These are phyloP conservation scores for Platyscapa corneri DNA, from an alignment of 1,140 invertebrate genomes.

Conservation along the genomic window DNA sequence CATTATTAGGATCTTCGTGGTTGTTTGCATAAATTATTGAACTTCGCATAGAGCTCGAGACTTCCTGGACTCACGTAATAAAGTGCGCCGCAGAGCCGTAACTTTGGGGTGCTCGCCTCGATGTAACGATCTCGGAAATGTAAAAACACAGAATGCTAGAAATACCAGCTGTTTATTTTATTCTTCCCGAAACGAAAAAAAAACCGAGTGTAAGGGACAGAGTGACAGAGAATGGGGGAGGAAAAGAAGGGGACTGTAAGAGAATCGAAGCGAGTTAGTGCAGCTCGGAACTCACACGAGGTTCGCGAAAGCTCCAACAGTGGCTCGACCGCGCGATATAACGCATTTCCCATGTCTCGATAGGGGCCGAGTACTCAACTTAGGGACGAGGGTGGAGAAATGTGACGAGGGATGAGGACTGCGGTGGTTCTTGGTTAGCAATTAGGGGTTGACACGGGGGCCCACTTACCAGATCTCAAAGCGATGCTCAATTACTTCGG, in stretches of 20 bases:
- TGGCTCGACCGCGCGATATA: conserved; percentile 54
- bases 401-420: conserved; percentile 49
- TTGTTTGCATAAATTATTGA: conserved; percentile 40
- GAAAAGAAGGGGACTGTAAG: neutral
- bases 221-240: neutral
- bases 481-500: conserved; percentile 62
- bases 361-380: conserved; percentile 56
- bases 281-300: neutral
- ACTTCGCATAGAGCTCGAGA: neutral
- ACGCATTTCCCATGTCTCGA: conserved; percentile 63
- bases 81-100: neutral
- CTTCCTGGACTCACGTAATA: conserved; percentile 24
- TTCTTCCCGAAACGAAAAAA: neutral
- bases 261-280: neutral
- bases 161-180: conserved; percentile 9
- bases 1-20: neutral
- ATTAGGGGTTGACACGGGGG: conserved; percentile 65
- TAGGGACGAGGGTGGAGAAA: conserved; percentile 37
- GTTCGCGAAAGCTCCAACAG: conserved; percentile 17
- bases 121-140: conserved; percentile 20
- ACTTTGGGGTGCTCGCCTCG: neutral
- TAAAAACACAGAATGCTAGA: neutral
- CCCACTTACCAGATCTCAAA: conserved; percentile 62
- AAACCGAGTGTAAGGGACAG: neutral
- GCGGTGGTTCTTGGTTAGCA: conserved; percentile 64